Base-by-base conservation (phyloP, 2,113 vertebrate genomes). In the Ctenomys sociabilis region DNA sequence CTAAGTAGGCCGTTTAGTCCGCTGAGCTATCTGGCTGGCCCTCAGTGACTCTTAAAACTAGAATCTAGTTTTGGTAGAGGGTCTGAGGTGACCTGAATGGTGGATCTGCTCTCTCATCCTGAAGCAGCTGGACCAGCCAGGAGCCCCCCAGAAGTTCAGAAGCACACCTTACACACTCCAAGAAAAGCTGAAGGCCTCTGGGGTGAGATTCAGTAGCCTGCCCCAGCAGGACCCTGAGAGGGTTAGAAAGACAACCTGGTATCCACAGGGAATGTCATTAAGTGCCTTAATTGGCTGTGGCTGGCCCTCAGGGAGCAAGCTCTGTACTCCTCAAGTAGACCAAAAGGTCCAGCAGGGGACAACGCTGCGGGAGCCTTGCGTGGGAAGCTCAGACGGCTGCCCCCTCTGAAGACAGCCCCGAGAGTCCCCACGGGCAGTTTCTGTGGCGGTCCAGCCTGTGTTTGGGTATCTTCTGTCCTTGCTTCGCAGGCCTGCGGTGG, bases 141-240 rank as follows among this genome's bases (percentile, higher is more conserved):
- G 26, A 52, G 28, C 49, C 52, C n/a, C 52, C 12, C 9, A 40
- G 32, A 24, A 52, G 35, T 59, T 84, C 63, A 63, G 24, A 75
- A 93, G 92, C 49, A 54, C 21, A 85, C 49, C 82, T 85, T 86
- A 70, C 35, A 72, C 96, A 84, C 22, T 35, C 57, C 45, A 61
- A 57, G 61, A 68, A 70, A 89, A 96, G 80, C 84, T 68, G 77
- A 68, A n/a, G 59, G 70, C 85, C 85, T 6, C 88, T 75, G 75
- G 57, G 54, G 17, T 40, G 37, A 81, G 5, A 21, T 26, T 35
- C 28, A 61, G 32, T 45, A 63, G 63, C 45, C 54, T 54, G 63
- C 45, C 57, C 57, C 45, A 84, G 5, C 3, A 72, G 82, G 49
- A 12, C 7, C 22, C 49, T 61, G 16, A 4, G 43, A 59, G 54